phyloP scores from a whole-genome alignment of 2,888 invertebrate genomes.

The Tetrapedia diversipes region DNA sequence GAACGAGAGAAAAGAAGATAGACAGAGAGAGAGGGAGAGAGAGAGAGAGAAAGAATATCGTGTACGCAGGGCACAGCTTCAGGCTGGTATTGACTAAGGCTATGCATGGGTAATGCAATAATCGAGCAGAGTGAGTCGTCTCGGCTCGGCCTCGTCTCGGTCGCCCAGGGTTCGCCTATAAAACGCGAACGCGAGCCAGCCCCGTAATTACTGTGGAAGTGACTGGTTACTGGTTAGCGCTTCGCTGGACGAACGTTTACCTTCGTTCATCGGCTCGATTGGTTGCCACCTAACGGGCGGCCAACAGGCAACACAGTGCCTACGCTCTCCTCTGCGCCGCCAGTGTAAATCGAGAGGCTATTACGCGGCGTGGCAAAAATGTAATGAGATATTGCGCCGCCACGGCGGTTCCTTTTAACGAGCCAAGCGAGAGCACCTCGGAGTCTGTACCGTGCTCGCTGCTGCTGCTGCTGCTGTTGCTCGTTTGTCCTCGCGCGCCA shows the following conservation, averaged over 20 bases:
- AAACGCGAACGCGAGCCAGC: constrained; percentile 76
- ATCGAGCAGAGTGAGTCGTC: constrained; percentile 78
- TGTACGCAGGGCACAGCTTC: constrained; percentile 8
- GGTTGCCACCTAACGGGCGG: constrained; percentile 69
- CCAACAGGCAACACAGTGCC: constrained; percentile 16
- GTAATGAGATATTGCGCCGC: constrained; percentile 70
- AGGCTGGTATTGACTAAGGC: constrained; percentile 56
- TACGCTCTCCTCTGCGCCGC: constrained; percentile 26
- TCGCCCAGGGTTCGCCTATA: constrained; percentile 74
- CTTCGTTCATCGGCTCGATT: constrained; percentile 71
- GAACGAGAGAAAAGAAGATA: no score
- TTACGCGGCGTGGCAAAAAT: constrained; percentile 72
- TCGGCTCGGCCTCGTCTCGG: constrained; percentile 63
- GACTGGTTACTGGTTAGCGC: constrained; percentile 74
- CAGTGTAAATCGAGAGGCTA: constrained; percentile 76
- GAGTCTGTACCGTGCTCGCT: no score
- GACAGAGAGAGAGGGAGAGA: not conserved
- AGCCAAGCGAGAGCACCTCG: constrained; percentile 44
- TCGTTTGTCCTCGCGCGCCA: constrained; percentile 37
- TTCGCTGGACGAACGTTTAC: constrained; percentile 54
- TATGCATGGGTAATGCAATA: constrained; percentile 80
- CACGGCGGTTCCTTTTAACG: constrained; percentile 66
- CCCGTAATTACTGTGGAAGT: constrained; percentile 77
- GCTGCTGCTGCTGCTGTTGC: constrained; percentile 23
- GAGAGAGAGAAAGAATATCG: not conserved